phyloP scores from a whole-genome alignment of 2,113 vertebrate genomes.

The Rhegmatorhina hoffmannsi region DNA sequence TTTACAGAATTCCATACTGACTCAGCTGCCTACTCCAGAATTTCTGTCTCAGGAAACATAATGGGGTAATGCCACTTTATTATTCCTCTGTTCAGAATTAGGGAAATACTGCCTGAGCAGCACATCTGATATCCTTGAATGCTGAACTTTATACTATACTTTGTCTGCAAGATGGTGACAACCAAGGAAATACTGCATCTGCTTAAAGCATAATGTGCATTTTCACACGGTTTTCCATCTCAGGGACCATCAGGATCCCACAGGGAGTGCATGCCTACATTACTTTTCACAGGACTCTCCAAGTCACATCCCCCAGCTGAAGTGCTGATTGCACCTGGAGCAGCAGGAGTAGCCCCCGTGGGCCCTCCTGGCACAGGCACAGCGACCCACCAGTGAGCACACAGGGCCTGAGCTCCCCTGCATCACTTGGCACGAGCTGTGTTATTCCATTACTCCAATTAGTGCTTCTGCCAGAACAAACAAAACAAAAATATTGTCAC shows the following conservation, averaged over 20 bases:
- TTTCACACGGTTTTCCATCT: not conserved
- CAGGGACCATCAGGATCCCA: not conserved
- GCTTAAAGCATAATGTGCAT: not conserved
- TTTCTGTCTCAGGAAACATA: not conserved
- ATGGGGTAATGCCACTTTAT: not conserved
- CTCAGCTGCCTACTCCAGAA: not conserved
- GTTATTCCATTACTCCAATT: not conserved
- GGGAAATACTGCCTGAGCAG: not conserved
- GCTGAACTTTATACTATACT: not conserved
- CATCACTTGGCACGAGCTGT: not conserved
- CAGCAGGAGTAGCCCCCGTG: not conserved
- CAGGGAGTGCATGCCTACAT: not conserved
- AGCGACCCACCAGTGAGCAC: rapidly evolving
- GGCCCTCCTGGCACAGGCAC: not conserved
- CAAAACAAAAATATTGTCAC: conserved; percentile 20
- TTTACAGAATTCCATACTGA: not conserved
- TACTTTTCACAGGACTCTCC: not conserved
- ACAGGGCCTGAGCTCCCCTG: not conserved
- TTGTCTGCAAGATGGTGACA: rapidly evolving
- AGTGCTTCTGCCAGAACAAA: not conserved
- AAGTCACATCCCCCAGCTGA: too few species aligned
- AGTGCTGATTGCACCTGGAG: not conserved
- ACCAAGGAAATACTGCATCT: not conserved
- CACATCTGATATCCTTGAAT: not conserved
- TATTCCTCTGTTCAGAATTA: not conserved